Percentiles rank a stretch among this genome's conserved stretches.
These are phyloP conservation scores for Maniola hyperantus DNA, from an alignment of 2,888 invertebrate genomes.

Conservation along the genomic window DNA sequence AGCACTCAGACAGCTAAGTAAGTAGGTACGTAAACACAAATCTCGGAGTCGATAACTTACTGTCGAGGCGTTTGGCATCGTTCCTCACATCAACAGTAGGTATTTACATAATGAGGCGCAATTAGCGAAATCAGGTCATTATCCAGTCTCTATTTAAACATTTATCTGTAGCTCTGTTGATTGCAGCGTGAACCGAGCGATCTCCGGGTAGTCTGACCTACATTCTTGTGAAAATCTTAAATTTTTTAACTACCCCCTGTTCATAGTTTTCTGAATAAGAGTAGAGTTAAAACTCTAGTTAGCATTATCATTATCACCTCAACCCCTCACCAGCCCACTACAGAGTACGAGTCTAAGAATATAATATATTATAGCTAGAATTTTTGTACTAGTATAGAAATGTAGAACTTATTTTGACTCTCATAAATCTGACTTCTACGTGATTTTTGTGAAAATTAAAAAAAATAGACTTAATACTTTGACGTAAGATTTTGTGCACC, in stretches of 20 bases:
- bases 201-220: conserved; percentile 27
- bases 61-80: conserved; percentile 28
- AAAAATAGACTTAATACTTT: no score
- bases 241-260: neutral
- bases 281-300: neutral
- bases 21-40: neutral
- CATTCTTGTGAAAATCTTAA: conserved; percentile 14
- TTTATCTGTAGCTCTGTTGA: conserved; percentile 28
- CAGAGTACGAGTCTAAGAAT: no score
- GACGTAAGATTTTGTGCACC: no score
- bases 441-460: no score
- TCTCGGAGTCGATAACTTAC: conserved; percentile 19
- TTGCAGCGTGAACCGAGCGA: conserved; percentile 24
- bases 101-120: conserved; percentile 36
- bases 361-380: no score
- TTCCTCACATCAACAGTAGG: conserved; percentile 29
- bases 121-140: conserved; percentile 35
- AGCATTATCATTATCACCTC: no score
- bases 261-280: neutral
- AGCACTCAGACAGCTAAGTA: neutral
- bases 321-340: no score
- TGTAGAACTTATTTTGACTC: neutral
- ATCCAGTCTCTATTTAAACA: conserved; percentile 33
- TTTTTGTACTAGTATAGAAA: neutral
- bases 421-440: neutral